Evolutionary conservation across 2,797 vertebrate genomes (phyloP).

Genomic region (Oophaga sylvatica): DNA sequence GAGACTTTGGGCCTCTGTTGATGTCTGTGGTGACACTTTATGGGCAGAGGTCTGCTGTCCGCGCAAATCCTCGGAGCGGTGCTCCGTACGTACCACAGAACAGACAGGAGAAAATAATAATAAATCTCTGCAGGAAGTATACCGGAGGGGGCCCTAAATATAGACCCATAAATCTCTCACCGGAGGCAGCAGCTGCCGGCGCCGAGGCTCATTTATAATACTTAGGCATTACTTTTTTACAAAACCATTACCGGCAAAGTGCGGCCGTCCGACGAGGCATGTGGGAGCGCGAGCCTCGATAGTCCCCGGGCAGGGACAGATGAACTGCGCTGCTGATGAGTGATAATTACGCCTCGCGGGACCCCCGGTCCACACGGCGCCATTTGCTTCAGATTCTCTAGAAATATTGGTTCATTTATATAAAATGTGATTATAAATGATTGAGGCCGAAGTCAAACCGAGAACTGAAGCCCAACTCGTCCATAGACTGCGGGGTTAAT

Average conservation of each 20-base stretch:
- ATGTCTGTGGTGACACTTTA: conserved; percentile 19
- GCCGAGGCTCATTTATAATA: conserved; percentile 27
- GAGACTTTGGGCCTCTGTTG: not conserved
- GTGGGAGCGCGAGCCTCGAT: conserved; percentile 1
- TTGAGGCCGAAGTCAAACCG: too few species aligned
- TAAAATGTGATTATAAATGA: too few species aligned
- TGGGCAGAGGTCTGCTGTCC: not conserved
- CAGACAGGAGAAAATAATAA: conserved; percentile 15
- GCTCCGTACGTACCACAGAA: not conserved
- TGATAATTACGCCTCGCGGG: not conserved
- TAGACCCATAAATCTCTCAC: conserved; percentile 33
- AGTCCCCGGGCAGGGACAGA: not conserved
- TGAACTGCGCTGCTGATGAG: not conserved
- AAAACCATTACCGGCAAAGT: conserved; percentile 13
- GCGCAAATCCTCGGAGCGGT: not conserved
- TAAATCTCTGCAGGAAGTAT: conserved; percentile 23
- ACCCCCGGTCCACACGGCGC: not conserved
- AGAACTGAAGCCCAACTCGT: too few species aligned
- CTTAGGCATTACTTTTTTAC: not conserved
- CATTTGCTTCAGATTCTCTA: too few species aligned
- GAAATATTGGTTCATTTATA: too few species aligned
- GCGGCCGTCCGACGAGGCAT: not conserved
- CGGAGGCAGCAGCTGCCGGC: not conserved
- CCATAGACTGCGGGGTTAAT: too few species aligned
- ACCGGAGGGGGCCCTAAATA: conserved; percentile 30